Percentiles rank a stretch among this genome's conserved stretches.
These are phyloP conservation scores for Agelas oroides DNA, from an alignment of 37 sponge, comb jelly and placozoan genomes.

Conservation along the genomic window DNA sequence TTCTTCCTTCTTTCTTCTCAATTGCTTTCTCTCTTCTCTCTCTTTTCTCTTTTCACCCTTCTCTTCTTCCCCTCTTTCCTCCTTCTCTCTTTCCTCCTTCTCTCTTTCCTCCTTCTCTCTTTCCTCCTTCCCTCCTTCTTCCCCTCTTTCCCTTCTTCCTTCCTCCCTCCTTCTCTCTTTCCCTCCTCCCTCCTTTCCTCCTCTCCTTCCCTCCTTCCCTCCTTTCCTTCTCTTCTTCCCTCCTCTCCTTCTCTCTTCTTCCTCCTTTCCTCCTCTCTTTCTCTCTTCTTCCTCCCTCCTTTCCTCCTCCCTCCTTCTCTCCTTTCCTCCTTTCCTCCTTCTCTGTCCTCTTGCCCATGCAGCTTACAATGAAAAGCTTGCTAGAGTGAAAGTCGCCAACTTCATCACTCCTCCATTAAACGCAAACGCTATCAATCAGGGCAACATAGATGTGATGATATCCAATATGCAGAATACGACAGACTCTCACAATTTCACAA, in stretches of 20 bases:
- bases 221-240: neutral
- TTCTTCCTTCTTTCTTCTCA: too few species aligned
- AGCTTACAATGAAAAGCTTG: too few species aligned
- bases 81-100: neutral
- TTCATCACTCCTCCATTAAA: too few species aligned
- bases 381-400: too few species aligned
- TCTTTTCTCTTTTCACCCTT: neutral
- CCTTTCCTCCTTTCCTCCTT: too few species aligned
- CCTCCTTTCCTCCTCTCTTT: neutral
- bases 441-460: too few species aligned
- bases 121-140: neutral
- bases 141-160: neutral
- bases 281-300: too few species aligned
- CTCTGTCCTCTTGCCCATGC: too few species aligned
- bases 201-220: neutral
- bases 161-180: conserved; percentile 12
- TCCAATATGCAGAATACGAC: too few species aligned
- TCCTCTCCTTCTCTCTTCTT: conserved; percentile 20
- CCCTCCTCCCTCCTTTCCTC: neutral
- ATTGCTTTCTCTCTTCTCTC: neutral
- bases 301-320: too few species aligned
- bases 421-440: too few species aligned
- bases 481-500: too few species aligned
- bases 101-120: neutral
- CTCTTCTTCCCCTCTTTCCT: neutral